Base-by-base conservation (phyloP, 2,888 invertebrate species). In the Xestia xanthographa region DNA sequence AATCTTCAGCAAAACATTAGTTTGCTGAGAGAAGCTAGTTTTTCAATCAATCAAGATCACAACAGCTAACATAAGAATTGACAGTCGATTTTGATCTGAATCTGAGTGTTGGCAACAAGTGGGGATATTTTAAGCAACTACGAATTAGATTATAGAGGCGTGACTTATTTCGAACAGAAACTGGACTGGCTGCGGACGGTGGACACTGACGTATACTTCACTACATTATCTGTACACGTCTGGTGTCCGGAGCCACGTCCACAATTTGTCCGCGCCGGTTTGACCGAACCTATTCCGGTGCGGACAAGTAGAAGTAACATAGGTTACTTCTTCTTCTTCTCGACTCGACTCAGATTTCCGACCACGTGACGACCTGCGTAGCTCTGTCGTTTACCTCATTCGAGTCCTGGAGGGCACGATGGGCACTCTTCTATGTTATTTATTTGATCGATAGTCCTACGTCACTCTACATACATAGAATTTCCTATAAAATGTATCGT, bases 401-500 rank as follows among this genome's bases (percentile, higher is more conserved):
- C 14, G 5, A 14, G 14, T 26, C 26, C 56, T 53, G 0, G n/a
- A 12, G 26, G 26, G 5, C 56, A 26, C 5, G 1, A 56, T 14
- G 2, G 26, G 2, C 26, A 26, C 29, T 56, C 5, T n/a, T 6
- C 26, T 29, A 43, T 29, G 17, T 8, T 20, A 41, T 6, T 12
- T 50, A 66, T 62, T 58, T 74, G 34, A 74, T 63, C 43, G 43
- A 74, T 62, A 34, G 0, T 6, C 50, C 20, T 11, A 43, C 11
- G 43, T 29, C 6, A 29, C 2, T 26, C 6, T 17, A 58, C 14
- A 3, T 43, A 8, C 43, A 53, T 43, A 53, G 26, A 50, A 2
- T 38, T 66, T 65, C 22, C 5, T 26, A 65, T 75, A 75, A 75
- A 56, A 48, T 48, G 5, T 29, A 29, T 38, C n/a, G 41, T 38